Evolutionary conservation across 2,797 vertebrate species (phyloP).

Genomic region (Amphiprion clarkii): DNA sequence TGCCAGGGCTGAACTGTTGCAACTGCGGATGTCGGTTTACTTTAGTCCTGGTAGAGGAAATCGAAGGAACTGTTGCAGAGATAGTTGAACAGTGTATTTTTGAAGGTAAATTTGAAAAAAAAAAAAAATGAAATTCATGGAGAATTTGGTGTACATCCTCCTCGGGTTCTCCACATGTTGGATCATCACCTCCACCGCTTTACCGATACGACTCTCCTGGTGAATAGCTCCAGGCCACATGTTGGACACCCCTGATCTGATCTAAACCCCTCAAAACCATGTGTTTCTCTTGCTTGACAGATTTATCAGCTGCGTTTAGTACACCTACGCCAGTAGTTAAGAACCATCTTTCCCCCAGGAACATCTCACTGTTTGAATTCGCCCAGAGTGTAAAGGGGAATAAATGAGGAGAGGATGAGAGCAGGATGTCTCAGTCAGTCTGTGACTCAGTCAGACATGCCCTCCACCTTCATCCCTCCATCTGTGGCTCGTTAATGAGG

Average conservation of each 20-base stretch:
- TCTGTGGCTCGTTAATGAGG: slow-evolving; percentile 68
- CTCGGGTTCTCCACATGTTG: too few species aligned
- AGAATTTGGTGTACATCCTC: too few species aligned
- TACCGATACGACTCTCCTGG: too few species aligned
- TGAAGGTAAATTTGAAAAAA: not conserved
- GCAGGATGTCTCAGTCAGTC: slow-evolving; percentile 17
- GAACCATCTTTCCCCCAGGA: not conserved
- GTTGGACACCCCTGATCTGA: too few species aligned
- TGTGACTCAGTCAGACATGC: slow-evolving; percentile 9
- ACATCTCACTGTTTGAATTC: slow-evolving; percentile 14
- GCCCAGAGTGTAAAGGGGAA: not conserved
- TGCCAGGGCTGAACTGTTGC: not conserved
- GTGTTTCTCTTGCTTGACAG: not conserved
- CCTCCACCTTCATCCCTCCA: slow-evolving; percentile 44
- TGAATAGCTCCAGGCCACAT: too few species aligned
- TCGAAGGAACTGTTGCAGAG: not conserved
- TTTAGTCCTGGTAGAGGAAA: not conserved
- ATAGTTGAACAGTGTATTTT: not conserved
- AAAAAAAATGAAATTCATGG: slow-evolving; percentile 76
- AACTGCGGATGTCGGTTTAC: not conserved
- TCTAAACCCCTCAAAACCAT: not conserved
- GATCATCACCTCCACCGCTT: too few species aligned
- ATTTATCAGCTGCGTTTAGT: not conserved
- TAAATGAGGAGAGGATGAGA: slow-evolving; percentile 27
- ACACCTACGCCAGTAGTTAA: not conserved